phyloP scores from a whole-genome alignment of 2,113 vertebrate species.

The Cathartes aura region DNA sequence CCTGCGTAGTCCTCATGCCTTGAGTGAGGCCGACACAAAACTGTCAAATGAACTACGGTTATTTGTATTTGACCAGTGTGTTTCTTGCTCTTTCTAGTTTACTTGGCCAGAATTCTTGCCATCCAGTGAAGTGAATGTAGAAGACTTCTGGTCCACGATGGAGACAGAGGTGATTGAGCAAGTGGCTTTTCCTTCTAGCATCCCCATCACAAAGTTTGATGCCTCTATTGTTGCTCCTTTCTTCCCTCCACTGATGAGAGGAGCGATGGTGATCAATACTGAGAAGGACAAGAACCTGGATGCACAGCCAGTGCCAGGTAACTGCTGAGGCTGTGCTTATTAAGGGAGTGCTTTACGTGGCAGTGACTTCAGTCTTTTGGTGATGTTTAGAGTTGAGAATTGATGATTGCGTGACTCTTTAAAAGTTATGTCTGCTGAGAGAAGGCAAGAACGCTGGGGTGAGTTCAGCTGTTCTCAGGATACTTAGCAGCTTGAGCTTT shows the following conservation, averaged over 20 bases:
- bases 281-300: conserved; percentile 90
- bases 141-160: conserved; percentile 98
- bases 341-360: background rate
- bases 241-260: conserved; percentile 93
- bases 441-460: background rate
- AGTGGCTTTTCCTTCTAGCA: conserved; percentile 89
- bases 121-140: conserved; percentile 91
- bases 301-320: conserved; percentile 77
- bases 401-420: background rate
- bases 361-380: background rate
- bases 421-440: background rate
- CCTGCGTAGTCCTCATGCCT: background rate
- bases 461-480: background rate
- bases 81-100: conserved; percentile 81
- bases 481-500: background rate
- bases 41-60: background rate
- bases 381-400: background rate
- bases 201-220: conserved; percentile 95
- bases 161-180: conserved; percentile 97
- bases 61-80: background rate
- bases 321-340: background rate
- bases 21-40: background rate
- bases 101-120: conserved; percentile 92
- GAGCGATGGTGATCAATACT: conserved; percentile 88
- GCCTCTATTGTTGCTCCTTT: conserved; percentile 97